Evolutionary conservation across 2,113 vertebrate species (phyloP), one percentile per base, ranked within the genome.

Genomic region (Petroica traversi): DNA sequence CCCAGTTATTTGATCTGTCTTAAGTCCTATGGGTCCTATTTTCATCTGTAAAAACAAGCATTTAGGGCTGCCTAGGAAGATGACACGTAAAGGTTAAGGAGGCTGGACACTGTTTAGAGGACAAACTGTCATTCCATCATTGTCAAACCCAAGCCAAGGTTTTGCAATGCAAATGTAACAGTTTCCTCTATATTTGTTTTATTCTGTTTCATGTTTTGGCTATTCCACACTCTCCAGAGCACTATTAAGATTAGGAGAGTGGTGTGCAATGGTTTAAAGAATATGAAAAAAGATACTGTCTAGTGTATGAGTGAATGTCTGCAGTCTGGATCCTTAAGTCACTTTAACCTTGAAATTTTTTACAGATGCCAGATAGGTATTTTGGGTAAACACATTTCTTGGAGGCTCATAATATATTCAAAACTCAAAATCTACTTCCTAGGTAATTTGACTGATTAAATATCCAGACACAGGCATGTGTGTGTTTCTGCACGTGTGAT

Each of bases 151-250:
- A 96, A 88, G 82, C 12, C 72, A 95, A 73, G 8, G 25, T 46
- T 92, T 95, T 88, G 72, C 87, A 96, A 85, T 91, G 89, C 85
- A 94, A 91, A 96, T 77, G 33, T 54, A 92, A 68, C 45, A 52
- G 36, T 81, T 94, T 93, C 66, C 92, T 84, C 19, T 93, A n/a
- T 85, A 58, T 90, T 89, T 64, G 48, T 41, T 59, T 95, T 92
- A 97, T 93, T 97, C 89, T 77, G 64, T 88, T 96, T 85, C 95
- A 93, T 91, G 80, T 92, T 97, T 94, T 80, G 69, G 86, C 74
- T 86, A 93, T 88, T 95, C 74, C 59, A 74, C n/a, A 3, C 59
- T 87, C 96, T 95, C 93, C 59, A 78, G 92, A 78, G 88, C n/a
- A 68, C 78, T 81, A 71, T 95, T 73, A 96, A 89, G 72, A 76